Percentiles rank a stretch among this genome's conserved stretches.
Conservation (phyloP, 2,888 invertebrate species). For the Ophion slaviceki region DNA sequence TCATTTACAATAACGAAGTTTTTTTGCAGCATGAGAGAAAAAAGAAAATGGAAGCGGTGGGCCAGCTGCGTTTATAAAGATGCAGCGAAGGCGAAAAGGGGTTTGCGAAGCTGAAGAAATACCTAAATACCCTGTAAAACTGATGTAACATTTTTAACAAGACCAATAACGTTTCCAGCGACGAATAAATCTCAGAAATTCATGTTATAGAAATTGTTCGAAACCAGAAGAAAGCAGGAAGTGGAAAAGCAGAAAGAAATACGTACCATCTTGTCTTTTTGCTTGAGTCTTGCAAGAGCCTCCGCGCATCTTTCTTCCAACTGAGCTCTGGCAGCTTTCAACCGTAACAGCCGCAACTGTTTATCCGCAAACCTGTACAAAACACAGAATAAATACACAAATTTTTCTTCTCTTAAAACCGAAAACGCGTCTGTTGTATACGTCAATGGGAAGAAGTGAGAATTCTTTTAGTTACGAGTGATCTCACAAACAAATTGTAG, state of each 20-base stretch:
- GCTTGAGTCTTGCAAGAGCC: slow-evolving; percentile 83
- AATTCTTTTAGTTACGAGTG: neutral
- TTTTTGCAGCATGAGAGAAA: neutral
- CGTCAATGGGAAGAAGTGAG: neutral
- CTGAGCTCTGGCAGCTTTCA: slow-evolving; percentile 85
- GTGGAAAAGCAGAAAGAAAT: neutral
- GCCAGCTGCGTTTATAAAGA: too few species aligned
- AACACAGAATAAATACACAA: slow-evolving; percentile 28
- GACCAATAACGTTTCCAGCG: neutral
- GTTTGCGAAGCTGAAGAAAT: neutral
- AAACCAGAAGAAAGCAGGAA: neutral
- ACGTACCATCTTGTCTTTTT: slow-evolving; percentile 82
- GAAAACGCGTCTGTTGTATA: neutral
- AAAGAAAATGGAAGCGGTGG: neutral
- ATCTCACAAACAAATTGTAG: neutral
- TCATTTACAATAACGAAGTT: neutral
- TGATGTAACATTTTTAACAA: neutral
- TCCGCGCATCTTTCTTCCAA: slow-evolving; percentile 86
- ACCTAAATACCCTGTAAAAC: neutral
- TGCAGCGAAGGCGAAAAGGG: too few species aligned
- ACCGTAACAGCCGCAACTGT: slow-evolving; percentile 86
- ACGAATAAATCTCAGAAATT: neutral
- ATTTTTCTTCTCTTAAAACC: neutral
- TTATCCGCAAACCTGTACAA: slow-evolving; percentile 86
- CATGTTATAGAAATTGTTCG: neutral